These are phyloP conservation scores for Dasyprocta punctata DNA, from an alignment of 2,113 vertebrate species.

Conservation along the genomic window DNA sequence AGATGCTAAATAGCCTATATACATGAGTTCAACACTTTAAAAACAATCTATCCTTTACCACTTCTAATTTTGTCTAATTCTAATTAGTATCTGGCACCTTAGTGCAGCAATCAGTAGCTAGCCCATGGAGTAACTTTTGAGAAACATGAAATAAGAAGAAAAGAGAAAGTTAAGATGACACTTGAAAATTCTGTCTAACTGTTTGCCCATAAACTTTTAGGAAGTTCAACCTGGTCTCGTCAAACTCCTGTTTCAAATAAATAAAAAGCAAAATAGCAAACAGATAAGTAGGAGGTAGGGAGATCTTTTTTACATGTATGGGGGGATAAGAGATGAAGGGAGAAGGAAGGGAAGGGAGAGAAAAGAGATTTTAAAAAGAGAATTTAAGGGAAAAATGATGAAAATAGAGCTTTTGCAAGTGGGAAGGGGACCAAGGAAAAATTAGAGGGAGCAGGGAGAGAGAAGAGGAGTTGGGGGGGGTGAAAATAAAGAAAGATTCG, in stretches of 20 bases:
- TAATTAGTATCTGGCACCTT: neutral
- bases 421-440: neutral
- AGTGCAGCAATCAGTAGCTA: neutral
- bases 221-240: neutral
- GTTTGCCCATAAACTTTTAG: constrained; percentile 1
- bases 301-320: neutral
- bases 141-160: neutral
- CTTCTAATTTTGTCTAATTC: neutral
- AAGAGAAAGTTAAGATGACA: neutral
- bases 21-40: neutral
- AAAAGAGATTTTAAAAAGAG: neutral
- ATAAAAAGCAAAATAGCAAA: neutral
- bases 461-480: neutral
- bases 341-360: neutral
- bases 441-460: neutral
- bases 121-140: neutral
- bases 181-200: constrained; percentile 16
- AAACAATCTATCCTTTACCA: neutral
- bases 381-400: neutral
- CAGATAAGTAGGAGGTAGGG: neutral
- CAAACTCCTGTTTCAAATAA: neutral
- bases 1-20: neutral
- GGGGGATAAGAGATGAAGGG: neutral
- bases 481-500: neutral
- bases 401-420: neutral